Evolutionary conservation across 2,113 vertebrate species (phyloP).

Genomic region (Manacus vitellinus): DNA sequence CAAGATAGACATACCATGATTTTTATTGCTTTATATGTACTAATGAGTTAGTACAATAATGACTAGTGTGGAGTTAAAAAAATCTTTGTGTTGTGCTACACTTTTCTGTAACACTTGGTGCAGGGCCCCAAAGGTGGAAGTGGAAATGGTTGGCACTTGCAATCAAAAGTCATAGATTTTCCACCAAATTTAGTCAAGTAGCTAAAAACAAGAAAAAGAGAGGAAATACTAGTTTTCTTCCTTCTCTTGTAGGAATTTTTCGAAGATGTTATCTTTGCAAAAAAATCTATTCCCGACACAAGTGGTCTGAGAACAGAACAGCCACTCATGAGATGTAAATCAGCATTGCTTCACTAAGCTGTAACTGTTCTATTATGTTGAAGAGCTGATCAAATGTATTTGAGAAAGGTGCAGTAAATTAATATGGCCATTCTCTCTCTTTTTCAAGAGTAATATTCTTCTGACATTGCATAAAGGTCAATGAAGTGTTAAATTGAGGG

Average conservation of each 20-base stretch:
- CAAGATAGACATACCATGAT: not conserved
- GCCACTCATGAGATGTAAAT: not conserved
- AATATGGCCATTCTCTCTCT: not conserved
- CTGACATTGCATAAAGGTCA: slow-evolving; percentile 38
- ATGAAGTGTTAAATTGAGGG: slow-evolving; percentile 49
- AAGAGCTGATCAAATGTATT: not conserved
- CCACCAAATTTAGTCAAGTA: not conserved
- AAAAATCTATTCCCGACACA: not conserved
- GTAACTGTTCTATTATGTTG: not conserved
- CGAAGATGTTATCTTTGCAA: not conserved
- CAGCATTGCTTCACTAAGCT: not conserved
- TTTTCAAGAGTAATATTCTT: slow-evolving; percentile 7
- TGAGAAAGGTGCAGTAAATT: not conserved
- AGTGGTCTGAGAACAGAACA: not conserved
- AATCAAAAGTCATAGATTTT: not conserved
- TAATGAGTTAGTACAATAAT: not conserved
- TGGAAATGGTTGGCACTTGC: not conserved
- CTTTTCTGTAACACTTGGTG: not conserved
- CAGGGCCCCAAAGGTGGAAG: not conserved
- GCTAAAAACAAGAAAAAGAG: not conserved
- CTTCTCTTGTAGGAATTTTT: not conserved
- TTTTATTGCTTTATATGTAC: not conserved
- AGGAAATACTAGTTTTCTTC: not conserved
- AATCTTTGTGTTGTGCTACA: not conserved
- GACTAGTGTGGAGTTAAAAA: not conserved